Evolutionary conservation across 2,888 invertebrate species (phyloP).

Genomic region (Bellardia bayeri): DNA sequence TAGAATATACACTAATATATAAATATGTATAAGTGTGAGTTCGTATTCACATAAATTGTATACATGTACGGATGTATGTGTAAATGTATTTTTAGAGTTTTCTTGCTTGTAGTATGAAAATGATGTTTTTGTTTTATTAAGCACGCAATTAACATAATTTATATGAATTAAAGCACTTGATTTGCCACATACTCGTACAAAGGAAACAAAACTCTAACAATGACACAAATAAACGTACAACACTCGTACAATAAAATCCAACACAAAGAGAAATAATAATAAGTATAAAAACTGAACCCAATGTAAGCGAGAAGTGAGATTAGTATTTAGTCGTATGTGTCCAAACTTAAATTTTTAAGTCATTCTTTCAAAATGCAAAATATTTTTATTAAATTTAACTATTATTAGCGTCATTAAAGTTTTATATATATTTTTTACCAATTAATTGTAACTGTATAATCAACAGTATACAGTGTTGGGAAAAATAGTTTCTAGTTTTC

Average conservation of each 20-base stretch:
- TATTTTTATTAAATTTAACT: too few relatives aligned
- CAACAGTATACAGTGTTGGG: too few relatives aligned
- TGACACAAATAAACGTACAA: conserved; percentile 34
- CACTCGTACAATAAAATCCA: not conserved
- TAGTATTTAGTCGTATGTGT: not conserved
- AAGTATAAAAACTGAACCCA: not conserved
- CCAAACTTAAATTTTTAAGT: too few relatives aligned
- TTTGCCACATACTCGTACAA: conserved; percentile 38
- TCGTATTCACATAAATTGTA: not conserved
- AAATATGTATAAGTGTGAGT: not conserved
- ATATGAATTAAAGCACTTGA: conserved; percentile 59
- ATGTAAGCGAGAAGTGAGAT: not conserved
- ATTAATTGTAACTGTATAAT: too few relatives aligned
- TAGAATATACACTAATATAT: conserved; percentile 1
- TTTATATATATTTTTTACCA: too few relatives aligned
- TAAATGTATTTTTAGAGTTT: conserved; percentile 47
- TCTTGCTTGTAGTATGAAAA: conserved; percentile 6
- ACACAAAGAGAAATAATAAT: conserved; percentile 14
- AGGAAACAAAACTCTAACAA: conserved; percentile 30
- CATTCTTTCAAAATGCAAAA: too few relatives aligned
- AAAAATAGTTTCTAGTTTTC: too few relatives aligned
- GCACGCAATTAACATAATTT: conserved; percentile 70
- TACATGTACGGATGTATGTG: not conserved
- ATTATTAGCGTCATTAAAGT: too few relatives aligned
- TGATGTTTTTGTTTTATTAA: conserved; percentile 51